phyloP scores from a whole-genome alignment of 2,113 vertebrate species.

The Oostethus manadensis region DNA sequence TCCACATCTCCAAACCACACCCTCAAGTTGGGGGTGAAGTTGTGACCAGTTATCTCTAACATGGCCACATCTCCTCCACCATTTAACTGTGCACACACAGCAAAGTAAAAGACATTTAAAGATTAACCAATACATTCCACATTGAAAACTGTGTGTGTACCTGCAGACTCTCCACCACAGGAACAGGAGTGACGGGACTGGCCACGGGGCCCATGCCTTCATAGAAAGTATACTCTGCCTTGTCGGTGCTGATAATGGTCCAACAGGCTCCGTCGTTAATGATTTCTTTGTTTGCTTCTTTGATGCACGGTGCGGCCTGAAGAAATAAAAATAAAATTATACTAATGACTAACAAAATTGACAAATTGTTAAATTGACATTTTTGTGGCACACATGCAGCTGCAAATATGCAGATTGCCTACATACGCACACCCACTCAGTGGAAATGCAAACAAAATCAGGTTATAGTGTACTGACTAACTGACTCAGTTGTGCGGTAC shows the following conservation, averaged over 20 bases:
- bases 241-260: slow-evolving; percentile 99
- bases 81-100: slow-evolving; percentile 75
- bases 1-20: slow-evolving; percentile 98
- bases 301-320: slow-evolving; percentile 91
- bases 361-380: no score
- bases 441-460: no score
- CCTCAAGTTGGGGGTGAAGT: slow-evolving; percentile 93
- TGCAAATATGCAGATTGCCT: no score
- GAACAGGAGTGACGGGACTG: slow-evolving; percentile 92
- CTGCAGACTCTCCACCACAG: slow-evolving; percentile 89
- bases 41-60: slow-evolving; percentile 96
- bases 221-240: slow-evolving; percentile 96
- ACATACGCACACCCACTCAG: no score
- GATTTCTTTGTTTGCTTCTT: slow-evolving; percentile 96
- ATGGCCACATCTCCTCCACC: slow-evolving; percentile 96
- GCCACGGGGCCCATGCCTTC: slow-evolving; percentile 95
- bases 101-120: not conserved
- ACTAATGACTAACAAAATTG: no score
- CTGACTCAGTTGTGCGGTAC: no score
- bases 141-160: slow-evolving; percentile 26
- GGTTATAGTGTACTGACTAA: no score
- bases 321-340: not conserved
- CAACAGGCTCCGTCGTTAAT: slow-evolving; percentile 95
- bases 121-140: not conserved
- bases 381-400: no score